Evolutionary conservation across 1,140 invertebrate genomes (phyloP), one percentile per base, ranked within the genome.

Genomic region (Zaprionus kolodkinae): DNA sequence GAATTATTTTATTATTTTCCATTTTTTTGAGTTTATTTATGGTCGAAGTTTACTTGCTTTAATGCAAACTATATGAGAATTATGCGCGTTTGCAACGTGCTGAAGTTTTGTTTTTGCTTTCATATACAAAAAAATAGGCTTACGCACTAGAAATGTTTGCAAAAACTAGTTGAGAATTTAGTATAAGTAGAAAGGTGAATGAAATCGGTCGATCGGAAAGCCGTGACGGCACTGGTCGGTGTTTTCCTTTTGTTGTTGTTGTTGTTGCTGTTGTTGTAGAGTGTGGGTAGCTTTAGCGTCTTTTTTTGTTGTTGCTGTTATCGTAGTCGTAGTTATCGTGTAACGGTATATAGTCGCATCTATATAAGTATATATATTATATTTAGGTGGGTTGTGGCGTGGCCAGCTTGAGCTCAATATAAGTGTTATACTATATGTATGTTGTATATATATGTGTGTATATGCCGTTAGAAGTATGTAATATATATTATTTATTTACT

Each of bases 361-460:
- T 69, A 80, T 75, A 75, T 70, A 81, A 59, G 69, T 69, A 79
- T 76, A 79, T 76, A 69, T 81, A 70, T 60, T 73, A 74, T 83
- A 78, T 83, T 79, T 87, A 88, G 84, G 84, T 87, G 84, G 84
- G 84, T 84, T 83, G 82, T 76, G 84, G 84, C 84, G 77, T 87
- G 80, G 84, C 84, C 84, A 88, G 84, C 84, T 87, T 83, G 84
- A 87, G 84, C 85, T 87, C 77, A 77, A 82, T 82, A 86, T 76
- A 76, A 71, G 72, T 76, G 59, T 72, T 61, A 78, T 66, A 67
- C 50, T 56, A 27, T 72, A 50, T 50, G 45, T 50, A 50, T 50
- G 45, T 50, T 50, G 45, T 71, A 54, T 59, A 72, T 59, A 72
- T 52, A 67, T 63, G 63, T 65, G 56, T 63, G 45, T 76, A 54